Evolutionary conservation across 2,113 vertebrate species (phyloP).

Genomic region (Malurus cyaneus): DNA sequence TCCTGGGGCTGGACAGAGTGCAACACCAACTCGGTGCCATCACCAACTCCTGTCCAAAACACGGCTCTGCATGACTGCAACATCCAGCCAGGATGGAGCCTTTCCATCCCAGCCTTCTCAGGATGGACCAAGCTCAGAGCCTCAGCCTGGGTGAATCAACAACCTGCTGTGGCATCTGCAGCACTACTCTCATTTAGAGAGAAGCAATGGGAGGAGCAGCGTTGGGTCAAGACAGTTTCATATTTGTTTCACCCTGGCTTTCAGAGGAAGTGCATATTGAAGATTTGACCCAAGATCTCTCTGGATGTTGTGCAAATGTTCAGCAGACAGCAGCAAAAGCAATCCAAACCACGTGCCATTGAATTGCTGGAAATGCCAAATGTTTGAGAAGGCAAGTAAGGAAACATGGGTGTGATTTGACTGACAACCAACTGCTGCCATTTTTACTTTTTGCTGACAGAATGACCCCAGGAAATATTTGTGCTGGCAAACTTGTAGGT

Average conservation of each 20-base stretch:
- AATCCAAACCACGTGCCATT: background rate
- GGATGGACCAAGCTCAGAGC: background rate
- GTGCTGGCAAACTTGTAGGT: slow-evolving; percentile 23
- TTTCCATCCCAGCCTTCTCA: background rate
- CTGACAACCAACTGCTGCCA: slow-evolving; percentile 60
- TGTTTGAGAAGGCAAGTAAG: slow-evolving; percentile 45
- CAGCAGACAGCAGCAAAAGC: background rate
- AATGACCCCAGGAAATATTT: slow-evolving; percentile 60
- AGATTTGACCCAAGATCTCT: background rate
- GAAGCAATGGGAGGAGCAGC: background rate
- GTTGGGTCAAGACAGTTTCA: background rate
- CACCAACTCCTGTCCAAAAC: background rate
- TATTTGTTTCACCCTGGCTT: background rate
- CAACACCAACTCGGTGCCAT: background rate
- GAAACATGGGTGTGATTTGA: slow-evolving; percentile 55
- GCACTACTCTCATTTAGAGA: background rate
- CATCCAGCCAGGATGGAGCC: background rate
- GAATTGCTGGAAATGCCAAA: slow-evolving; percentile 32
- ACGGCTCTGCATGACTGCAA: background rate
- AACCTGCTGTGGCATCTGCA: background rate
- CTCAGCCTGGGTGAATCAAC: background rate
- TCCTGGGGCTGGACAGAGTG: background rate
- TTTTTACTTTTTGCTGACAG: slow-evolving; percentile 40
- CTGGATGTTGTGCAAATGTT: background rate
- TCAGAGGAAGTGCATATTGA: background rate